Percentiles rank a stretch among this genome's conserved stretches.
phyloP scores from a whole-genome alignment of 1,140 invertebrate species.

The Pissodes strobi region DNA sequence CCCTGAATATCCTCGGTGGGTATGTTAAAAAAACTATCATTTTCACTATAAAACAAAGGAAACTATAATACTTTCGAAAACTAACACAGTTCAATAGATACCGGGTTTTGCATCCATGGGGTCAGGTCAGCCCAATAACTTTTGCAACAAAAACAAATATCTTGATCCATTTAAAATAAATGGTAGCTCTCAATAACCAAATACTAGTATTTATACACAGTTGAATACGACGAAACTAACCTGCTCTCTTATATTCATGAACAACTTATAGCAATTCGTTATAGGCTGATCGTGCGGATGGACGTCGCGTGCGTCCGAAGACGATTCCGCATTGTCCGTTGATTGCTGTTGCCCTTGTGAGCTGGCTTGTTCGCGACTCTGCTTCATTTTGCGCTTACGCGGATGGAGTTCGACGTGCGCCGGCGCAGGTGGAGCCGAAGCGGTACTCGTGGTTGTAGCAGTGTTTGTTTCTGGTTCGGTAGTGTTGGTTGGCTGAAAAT shows the following conservation, averaged over 20 bases:
- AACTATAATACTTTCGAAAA: too few species aligned
- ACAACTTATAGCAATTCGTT: constrained; percentile 91
- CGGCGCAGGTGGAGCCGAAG: constrained; percentile 45
- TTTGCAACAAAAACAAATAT: too few species aligned
- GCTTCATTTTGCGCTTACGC: constrained; percentile 86
- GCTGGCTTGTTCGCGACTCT: constrained; percentile 66
- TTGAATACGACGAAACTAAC: too few species aligned
- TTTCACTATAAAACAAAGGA: too few species aligned
- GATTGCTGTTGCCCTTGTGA: constrained; percentile 52
- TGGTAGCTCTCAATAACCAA: too few species aligned
- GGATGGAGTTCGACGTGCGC: constrained; percentile 76
- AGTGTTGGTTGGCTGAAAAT: constrained; percentile 7
- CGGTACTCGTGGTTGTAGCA: constrained; percentile 24
- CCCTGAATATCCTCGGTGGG: too few species aligned
- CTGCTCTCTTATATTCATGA: constrained; percentile 89
- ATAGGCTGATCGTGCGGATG: constrained; percentile 78
- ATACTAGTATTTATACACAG: too few species aligned
- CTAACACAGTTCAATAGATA: too few species aligned
- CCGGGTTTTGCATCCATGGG: too few species aligned
- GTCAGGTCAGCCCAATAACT: too few species aligned
- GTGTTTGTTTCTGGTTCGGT: constrained; percentile 49
- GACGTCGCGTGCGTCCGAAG: constrained; percentile 56
- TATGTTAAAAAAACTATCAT: too few species aligned
- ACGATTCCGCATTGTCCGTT: constrained; percentile 54
- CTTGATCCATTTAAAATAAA: too few species aligned